Base-by-base conservation (phyloP, 1,140 invertebrate genomes). In the Fopius arisanus region DNA sequence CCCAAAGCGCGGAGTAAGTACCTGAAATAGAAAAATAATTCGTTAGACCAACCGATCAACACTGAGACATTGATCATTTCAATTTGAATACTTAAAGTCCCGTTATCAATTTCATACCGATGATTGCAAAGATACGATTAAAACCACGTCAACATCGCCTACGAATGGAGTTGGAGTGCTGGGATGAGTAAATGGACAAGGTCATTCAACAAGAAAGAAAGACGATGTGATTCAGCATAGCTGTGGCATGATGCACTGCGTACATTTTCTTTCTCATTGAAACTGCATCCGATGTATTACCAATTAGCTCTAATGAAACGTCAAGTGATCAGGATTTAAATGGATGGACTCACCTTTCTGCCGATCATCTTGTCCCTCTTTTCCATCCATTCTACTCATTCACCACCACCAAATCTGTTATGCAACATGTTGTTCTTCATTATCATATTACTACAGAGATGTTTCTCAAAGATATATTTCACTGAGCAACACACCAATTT, bases 161-260 rank as follows among this genome's bases (percentile, higher is more conserved):
- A 28, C 48, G 40, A 68, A 68, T 26, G 1, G 6, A 41, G 23
- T 41, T 43, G 12, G 14, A 19, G 0, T n/a, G 6, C 5, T 41
- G 40, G 23, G 23, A 65, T 65, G 62, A 65, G 62, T 16, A 31
- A 65, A 65, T 33, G 12, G 16, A 65, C 62, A 65, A 65, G 62
- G 62, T 65, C 62, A 14, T 65, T 62, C 28, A 6, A 9, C 33
- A 37, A 37, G 54, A 23, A 21, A 59, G 19, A 59, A 23, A 5
- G 54, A 59, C 54, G 54, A 59, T 59, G 54, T 59, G 54, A 59
- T 26, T 59, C 54, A 59, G 54, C 54, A 59, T 26, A 59, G 12
- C n/a, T 21, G 19, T 51, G 6, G 19, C n/a, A 51, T 51, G 6
- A 59, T 59, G 19, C 3, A 26, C 1, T 19, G 2, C 3, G 16